Evolutionary conservation across 2,113 vertebrate species (phyloP).

Genomic region (Hippocampus zosterae): DNA sequence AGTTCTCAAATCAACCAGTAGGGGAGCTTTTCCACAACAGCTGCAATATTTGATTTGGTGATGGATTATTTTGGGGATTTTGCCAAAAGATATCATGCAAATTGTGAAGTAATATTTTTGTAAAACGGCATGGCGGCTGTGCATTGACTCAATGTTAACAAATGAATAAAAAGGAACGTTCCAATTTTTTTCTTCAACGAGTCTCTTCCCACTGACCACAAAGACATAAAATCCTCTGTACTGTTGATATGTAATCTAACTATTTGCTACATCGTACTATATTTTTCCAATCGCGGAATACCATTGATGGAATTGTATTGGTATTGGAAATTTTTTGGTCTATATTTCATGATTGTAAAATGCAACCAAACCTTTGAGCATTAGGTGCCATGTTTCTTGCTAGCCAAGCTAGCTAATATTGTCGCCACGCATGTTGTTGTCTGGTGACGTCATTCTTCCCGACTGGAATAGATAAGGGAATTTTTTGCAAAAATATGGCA

Average conservation of each 20-base stretch:
- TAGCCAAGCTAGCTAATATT: too few relatives aligned
- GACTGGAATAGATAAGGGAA: too few relatives aligned
- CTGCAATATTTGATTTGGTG: constrained; percentile 32
- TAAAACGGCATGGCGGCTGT: not conserved
- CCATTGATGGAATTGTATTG: too few relatives aligned
- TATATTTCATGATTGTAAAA: too few relatives aligned
- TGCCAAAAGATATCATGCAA: not conserved
- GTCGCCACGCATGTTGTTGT: too few relatives aligned
- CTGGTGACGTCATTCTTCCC: too few relatives aligned
- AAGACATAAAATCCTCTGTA: not conserved
- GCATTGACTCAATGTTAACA: not conserved
- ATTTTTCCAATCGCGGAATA: not conserved
- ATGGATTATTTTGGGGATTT: not conserved
- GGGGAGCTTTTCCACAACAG: constrained; percentile 64
- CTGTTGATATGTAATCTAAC: not conserved
- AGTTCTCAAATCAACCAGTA: constrained; percentile 54
- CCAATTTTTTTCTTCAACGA: not conserved
- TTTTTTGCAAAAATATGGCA: too few relatives aligned
- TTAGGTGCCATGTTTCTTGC: too few relatives aligned
- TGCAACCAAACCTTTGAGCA: too few relatives aligned
- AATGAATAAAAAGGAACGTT: not conserved
- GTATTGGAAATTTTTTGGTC: too few relatives aligned
- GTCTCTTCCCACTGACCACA: not conserved
- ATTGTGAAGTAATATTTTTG: not conserved
- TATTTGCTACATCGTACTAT: not conserved